These are phyloP conservation scores for Garrulus glandarius DNA, from an alignment of 2,797 vertebrate genomes.

Conservation along the genomic window DNA sequence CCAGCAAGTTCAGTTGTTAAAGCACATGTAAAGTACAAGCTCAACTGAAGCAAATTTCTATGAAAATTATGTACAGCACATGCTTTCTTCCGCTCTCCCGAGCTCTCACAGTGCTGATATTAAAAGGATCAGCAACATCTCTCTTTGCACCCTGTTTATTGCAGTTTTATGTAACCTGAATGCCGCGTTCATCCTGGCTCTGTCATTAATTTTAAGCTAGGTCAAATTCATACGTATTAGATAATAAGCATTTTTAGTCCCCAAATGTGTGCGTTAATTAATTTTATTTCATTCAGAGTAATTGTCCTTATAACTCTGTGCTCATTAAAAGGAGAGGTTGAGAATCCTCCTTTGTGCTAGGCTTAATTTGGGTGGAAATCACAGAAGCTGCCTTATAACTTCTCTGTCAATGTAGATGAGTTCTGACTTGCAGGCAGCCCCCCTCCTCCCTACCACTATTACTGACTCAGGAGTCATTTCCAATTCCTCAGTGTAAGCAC, in stretches of 20 bases:
- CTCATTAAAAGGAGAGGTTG: slow-evolving; percentile 43
- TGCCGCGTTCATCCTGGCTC: neutral
- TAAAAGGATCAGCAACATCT: slow-evolving; percentile 7
- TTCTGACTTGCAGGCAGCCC: neutral
- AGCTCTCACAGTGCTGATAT: neutral
- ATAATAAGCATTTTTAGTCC: slow-evolving; percentile 61
- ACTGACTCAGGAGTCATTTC: slow-evolving; percentile 44
- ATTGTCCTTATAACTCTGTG: slow-evolving; percentile 53
- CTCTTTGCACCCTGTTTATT: slow-evolving; percentile 27
- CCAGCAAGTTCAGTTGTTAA: slow-evolving; percentile 48
- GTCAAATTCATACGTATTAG: slow-evolving; percentile 48
- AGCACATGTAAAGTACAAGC: slow-evolving; percentile 50
- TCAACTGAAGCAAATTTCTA: slow-evolving; percentile 30
- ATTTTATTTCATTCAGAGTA: slow-evolving; percentile 56
- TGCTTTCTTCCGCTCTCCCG: neutral
- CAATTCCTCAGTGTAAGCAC: neutral
- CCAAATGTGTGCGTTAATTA: slow-evolving; percentile 53
- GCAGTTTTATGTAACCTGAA: slow-evolving; percentile 28
- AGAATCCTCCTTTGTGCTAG: slow-evolving; percentile 51
- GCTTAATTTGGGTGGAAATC: slow-evolving; percentile 49
- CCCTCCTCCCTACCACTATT: neutral
- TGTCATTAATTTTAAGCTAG: slow-evolving; percentile 57
- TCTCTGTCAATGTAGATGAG: slow-evolving; percentile 7
- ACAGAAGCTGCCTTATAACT: slow-evolving; percentile 16
- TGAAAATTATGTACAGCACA: slow-evolving; percentile 36